A percentile compares a stretch with the other conserved stretches of the same genome.
Evolutionary conservation across 2,888 invertebrate genomes (phyloP).

Genomic region (Apamea sordens): DNA sequence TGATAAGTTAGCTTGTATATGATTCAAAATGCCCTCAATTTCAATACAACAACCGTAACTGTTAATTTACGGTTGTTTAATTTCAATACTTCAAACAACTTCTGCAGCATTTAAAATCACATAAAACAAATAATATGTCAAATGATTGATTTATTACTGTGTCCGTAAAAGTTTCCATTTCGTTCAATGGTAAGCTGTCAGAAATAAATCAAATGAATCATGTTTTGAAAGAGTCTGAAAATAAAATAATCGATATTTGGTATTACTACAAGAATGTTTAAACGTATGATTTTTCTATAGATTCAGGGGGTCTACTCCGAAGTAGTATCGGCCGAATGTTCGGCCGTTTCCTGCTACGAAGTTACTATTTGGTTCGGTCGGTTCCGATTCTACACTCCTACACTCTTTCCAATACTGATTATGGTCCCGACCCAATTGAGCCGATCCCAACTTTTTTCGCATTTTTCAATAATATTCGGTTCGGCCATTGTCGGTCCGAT

Average conservation of each 20-base stretch:
- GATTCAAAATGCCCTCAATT: constrained; percentile 10
- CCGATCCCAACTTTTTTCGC: too few relatives aligned
- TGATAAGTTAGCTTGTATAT: not conserved
- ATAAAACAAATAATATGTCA: constrained; percentile 37
- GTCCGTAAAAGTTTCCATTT: constrained; percentile 19
- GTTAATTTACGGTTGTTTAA: too few relatives aligned
- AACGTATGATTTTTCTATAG: not conserved
- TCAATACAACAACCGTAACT: not conserved
- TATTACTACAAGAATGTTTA: not conserved
- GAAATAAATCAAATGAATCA: constrained; percentile 43
- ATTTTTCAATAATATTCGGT: too few relatives aligned
- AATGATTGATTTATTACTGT: constrained; percentile 47
- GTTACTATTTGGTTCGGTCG: too few relatives aligned
- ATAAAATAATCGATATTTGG: constrained; percentile 10
- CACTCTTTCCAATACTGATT: too few relatives aligned
- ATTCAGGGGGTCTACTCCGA: too few relatives aligned
- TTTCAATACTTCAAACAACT: constrained; percentile 17
- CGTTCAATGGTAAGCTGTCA: constrained; percentile 2
- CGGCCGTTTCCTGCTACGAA: too few relatives aligned
- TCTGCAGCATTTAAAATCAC: constrained; percentile 32
- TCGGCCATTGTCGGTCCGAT: too few relatives aligned
- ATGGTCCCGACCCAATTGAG: too few relatives aligned
- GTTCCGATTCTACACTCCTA: too few relatives aligned
- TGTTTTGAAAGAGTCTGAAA: constrained; percentile 2
- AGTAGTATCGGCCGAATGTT: too few relatives aligned